A percentile compares a stretch with the other conserved stretches of the same genome.
These are phyloP conservation scores for Oxyura jamaicensis DNA, from an alignment of 2,113 vertebrate genomes.

Conservation along the genomic window DNA sequence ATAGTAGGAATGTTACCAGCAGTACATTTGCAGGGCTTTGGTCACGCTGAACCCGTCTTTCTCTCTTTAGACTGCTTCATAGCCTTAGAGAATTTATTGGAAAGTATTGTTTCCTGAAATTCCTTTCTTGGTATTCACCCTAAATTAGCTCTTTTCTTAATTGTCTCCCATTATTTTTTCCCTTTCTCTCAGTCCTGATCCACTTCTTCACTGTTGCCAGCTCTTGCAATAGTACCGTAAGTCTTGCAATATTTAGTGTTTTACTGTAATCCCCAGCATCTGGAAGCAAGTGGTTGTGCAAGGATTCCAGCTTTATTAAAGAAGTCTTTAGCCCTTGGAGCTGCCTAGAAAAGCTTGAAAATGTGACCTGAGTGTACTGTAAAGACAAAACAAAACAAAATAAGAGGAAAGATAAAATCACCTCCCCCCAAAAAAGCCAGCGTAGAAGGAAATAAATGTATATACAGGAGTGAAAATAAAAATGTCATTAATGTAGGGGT, in stretches of 20 bases:
- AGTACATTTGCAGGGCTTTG: neutral
- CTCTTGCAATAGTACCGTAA: slow-evolving; percentile 34
- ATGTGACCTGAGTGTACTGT: neutral
- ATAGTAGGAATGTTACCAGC: neutral
- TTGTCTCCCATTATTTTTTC: neutral
- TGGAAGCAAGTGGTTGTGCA: slow-evolving; percentile 43
- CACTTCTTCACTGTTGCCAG: neutral
- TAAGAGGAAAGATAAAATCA: neutral
- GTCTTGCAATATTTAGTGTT: slow-evolving; percentile 27
- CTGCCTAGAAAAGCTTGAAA: neutral
- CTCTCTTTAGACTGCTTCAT: neutral
- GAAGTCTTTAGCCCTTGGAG: neutral
- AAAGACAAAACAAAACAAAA: neutral
- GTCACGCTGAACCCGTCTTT: neutral
- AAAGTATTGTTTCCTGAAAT: slow-evolving; percentile 40
- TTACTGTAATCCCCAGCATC: slow-evolving; percentile 41
- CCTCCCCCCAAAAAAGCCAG: neutral
- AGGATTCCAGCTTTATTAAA: slow-evolving; percentile 29
- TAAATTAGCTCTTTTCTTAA: slow-evolving; percentile 40
- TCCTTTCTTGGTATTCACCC: slow-evolving; percentile 27
- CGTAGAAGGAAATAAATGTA: neutral
- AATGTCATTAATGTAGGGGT: neutral
- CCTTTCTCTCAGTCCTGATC: slow-evolving; percentile 21
- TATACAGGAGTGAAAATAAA: neutral
- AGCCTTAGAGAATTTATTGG: neutral